A percentile compares a stretch with the other conserved stretches of the same genome.
These are phyloP conservation scores for Pammene fasciana DNA, from an alignment of 2,888 invertebrate species.

Conservation along the genomic window DNA sequence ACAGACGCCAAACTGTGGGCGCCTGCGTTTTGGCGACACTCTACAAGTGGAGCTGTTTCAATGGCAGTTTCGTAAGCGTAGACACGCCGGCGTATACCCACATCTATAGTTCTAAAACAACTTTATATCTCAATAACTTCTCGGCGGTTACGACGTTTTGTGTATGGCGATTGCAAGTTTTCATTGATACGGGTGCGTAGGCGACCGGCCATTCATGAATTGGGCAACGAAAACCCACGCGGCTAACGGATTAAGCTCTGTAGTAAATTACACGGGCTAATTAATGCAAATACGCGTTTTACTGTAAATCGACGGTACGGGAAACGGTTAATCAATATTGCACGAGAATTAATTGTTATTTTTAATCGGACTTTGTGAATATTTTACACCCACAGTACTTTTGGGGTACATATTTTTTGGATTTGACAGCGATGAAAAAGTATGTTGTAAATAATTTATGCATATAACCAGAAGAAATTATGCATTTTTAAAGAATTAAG, in stretches of 20 bases:
- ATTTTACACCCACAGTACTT: conserved; percentile 4
- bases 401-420: neutral
- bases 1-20: conserved; percentile 31
- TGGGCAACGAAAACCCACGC: conserved; percentile 76
- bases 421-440: neutral
- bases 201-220: conserved; percentile 78
- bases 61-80: conserved; percentile 68
- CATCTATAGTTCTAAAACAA: conserved; percentile 25
- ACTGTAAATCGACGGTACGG: conserved; percentile 64
- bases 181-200: conserved; percentile 75
- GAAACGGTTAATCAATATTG: conserved; percentile 59
- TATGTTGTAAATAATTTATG: neutral
- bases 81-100: conserved; percentile 68
- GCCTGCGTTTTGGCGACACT: conserved; percentile 36
- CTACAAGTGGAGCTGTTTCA: conserved; percentile 60
- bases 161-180: conserved; percentile 56
- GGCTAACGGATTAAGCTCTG: conserved; percentile 62
- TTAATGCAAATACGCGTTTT: conserved; percentile 70
- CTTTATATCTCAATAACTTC: neutral
- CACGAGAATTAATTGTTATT: conserved; percentile 44
- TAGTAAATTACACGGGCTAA: conserved; percentile 73
- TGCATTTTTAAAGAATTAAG: neutral
- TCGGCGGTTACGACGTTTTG: conserved; percentile 4
- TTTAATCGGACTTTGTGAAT: conserved; percentile 3
- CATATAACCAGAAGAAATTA: too few relatives aligned